Evolutionary conservation across 1,140 invertebrate species (phyloP).

Genomic region (Zelostemma sp.): DNA sequence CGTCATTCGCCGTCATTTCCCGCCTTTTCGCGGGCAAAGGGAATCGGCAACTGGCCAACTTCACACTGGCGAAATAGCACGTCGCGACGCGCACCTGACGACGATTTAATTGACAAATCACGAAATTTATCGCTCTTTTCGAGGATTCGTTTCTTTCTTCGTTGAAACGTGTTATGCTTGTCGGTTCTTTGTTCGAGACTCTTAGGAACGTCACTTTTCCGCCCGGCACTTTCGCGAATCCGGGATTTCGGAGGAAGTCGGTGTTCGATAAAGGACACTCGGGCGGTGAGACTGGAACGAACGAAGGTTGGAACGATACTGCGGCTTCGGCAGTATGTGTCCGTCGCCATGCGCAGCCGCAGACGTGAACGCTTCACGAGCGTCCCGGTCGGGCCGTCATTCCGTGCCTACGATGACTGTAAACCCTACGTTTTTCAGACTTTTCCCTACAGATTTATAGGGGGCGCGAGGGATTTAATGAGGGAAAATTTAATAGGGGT

Average conservation of each 20-base stretch:
- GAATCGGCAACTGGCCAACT: background rate
- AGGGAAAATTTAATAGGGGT: too few relatives aligned
- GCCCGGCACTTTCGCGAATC: background rate
- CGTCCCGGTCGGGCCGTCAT: conserved; percentile 27
- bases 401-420: background rate
- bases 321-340: conserved; percentile 41
- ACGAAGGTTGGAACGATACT: conserved; percentile 48
- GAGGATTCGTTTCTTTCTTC: background rate
- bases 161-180: background rate
- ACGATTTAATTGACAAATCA: too few relatives aligned
- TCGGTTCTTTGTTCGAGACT: background rate
- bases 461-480: background rate
- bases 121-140: background rate
- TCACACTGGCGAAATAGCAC: background rate
- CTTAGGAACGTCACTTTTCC: too few relatives aligned
- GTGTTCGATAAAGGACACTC: conserved; percentile 7
- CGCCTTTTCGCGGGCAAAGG: background rate
- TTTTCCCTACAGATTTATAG: background rate
- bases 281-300: conserved; percentile 11
- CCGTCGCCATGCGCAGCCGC: conserved; percentile 38
- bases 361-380: conserved; percentile 34
- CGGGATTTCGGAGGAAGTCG: background rate
- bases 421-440: conserved; percentile 22
- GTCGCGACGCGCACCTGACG: background rate
- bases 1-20: background rate